These are phyloP conservation scores for Drosophila borborema DNA, from an alignment of 2,888 invertebrate genomes.

Conservation along the genomic window DNA sequence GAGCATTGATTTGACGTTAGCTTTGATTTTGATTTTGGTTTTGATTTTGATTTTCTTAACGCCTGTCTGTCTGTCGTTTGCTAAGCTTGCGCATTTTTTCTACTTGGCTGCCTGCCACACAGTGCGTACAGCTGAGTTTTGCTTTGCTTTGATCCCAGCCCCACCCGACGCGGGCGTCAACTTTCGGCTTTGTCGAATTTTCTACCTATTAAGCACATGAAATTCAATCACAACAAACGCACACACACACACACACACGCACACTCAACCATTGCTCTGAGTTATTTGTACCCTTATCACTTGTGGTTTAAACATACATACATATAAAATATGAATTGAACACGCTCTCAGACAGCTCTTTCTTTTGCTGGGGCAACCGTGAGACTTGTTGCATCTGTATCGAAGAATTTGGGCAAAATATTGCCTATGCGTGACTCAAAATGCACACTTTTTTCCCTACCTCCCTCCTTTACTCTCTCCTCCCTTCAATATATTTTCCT, in stretches of 20 bases:
- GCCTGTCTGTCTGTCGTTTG: slow-evolving; percentile 9
- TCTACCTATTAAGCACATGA: slow-evolving; percentile 81
- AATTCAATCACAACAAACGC: slow-evolving; percentile 72
- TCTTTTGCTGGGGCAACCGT: slow-evolving; percentile 16
- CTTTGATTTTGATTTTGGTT: slow-evolving; percentile 39
- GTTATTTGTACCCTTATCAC: slow-evolving; percentile 69
- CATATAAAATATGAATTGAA: slow-evolving; percentile 71
- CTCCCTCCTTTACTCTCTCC: neutral
- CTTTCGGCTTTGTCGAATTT: slow-evolving; percentile 72
- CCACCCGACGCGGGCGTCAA: slow-evolving; percentile 33
- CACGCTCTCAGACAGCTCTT: slow-evolving; percentile 37
- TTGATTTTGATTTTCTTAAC: slow-evolving; percentile 42
- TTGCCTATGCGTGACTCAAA: slow-evolving; percentile 20
- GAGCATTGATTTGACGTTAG: slow-evolving; percentile 50
- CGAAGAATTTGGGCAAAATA: slow-evolving; percentile 3
- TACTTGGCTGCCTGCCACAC: slow-evolving; percentile 66
- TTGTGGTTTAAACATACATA: slow-evolving; percentile 66
- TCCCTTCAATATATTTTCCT: too few species aligned
- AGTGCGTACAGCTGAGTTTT: slow-evolving; percentile 24
- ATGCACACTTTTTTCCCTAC: neutral
- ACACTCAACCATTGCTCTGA: slow-evolving; percentile 13
- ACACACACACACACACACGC: neutral
- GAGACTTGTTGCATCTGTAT: slow-evolving; percentile 63
- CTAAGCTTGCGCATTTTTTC: slow-evolving; percentile 67
- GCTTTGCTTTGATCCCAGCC: slow-evolving; percentile 56